Conservation (phyloP, 2,113 vertebrate genomes). For the Pangasianodon gigas region DNA sequence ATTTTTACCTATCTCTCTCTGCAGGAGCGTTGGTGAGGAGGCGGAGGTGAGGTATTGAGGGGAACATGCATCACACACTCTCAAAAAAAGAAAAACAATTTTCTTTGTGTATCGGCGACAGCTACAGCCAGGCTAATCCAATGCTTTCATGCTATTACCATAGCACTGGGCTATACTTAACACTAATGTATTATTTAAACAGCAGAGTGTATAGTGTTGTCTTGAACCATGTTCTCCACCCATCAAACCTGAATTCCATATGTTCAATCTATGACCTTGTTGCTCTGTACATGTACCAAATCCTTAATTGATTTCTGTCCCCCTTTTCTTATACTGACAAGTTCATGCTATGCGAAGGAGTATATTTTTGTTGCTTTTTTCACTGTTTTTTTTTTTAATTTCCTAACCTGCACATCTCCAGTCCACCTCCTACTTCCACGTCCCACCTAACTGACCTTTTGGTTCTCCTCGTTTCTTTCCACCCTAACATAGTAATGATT, state of each 20-base stretch:
- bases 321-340: constrained; percentile 15
- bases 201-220: neutral
- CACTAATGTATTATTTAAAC: neutral
- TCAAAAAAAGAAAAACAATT: neutral
- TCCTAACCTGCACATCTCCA: neutral
- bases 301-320: constrained; percentile 16
- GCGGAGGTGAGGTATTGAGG: neutral
- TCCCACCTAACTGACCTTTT: neutral
- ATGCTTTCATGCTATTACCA: neutral
- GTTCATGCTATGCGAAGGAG: neutral
- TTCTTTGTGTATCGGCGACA: neutral
- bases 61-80: neutral
- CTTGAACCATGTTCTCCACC: neutral
- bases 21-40: neutral
- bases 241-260: neutral
- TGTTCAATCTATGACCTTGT: neutral
- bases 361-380: neutral
- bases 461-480: neutral
- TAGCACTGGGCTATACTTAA: neutral
- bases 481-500: constrained; percentile 63
- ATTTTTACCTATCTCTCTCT: constrained; percentile 28
- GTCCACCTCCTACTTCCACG: neutral
- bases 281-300: neutral
- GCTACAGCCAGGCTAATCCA: neutral
- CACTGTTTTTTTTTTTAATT: constrained; percentile 31